Base-by-base conservation (phyloP, 2,113 vertebrate species). In the Chitala chitala region DNA sequence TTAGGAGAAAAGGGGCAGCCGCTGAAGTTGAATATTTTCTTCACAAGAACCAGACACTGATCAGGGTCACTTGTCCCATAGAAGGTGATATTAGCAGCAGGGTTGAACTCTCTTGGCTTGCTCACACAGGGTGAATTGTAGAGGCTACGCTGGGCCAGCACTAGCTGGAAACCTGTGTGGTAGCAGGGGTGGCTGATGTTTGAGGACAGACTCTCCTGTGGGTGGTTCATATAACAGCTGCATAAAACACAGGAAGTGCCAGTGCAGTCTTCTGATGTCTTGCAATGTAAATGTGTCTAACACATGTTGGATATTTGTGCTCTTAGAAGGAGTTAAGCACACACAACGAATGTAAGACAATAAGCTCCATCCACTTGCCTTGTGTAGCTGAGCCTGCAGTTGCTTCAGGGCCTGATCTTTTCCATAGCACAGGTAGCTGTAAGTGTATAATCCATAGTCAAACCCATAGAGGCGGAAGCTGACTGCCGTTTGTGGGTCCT, bases 341-440 rank as follows among this genome's bases (percentile, higher is more conserved):
- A 7, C 44, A 6, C 12, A 54, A 24, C 1, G 15, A 26, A 22
- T 9, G 9, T n/a, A 9, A 6, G 56, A 33, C 4, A n/a, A n/a
- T 42, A n/a, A 24, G 85, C 53, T 76, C 66, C 17, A 22, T 55
- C 50, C 13, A 74, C 77, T 82, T 76, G 91, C 91, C 90, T 88
- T 40, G 2, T 89, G 77, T 1, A 92, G 36, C 20, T 84, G 24
- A 20, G 78, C 84, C 0, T 85, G 85, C 38, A 90, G 51, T 24
- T 80, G 76, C 74, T 12, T 84, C 79, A 92, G 31, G 26, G 84
- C 82, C 82, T 93, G 89, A 0, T 77, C 84, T 1, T 85, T 87
- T 33, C 93, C 92, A 0, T 88, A 93, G 80, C 92, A 94, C 55
- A 92, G 86, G 86, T 93, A 89, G 83, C 93, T 94, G 81, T 92